phyloP scores from a whole-genome alignment of 2,888 invertebrate genomes.

The Ophonus ardosiacus region DNA sequence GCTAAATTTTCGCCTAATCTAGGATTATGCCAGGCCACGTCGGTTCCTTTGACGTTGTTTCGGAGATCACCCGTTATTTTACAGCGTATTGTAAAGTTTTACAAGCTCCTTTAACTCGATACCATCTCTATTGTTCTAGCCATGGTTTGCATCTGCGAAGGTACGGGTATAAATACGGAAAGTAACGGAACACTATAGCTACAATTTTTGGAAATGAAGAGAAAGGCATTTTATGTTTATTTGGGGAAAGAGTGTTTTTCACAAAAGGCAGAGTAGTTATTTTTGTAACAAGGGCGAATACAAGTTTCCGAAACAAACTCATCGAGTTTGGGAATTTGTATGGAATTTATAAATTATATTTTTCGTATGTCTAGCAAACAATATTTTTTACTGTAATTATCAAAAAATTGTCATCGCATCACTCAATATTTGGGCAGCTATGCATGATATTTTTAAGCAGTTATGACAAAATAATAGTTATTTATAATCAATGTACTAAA shows the following conservation, averaged over 20 bases:
- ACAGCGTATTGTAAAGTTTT: constrained; percentile 55
- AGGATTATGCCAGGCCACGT: constrained; percentile 43
- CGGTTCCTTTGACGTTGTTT: constrained; percentile 46
- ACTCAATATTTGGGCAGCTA: too few species aligned
- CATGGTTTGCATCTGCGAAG: constrained; percentile 8
- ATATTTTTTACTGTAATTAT: too few species aligned
- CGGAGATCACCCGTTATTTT: constrained; percentile 43
- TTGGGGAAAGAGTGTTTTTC: background rate
- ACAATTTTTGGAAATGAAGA: background rate
- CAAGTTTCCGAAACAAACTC: too few species aligned
- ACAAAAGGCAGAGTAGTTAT: background rate
- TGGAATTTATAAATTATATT: too few species aligned
- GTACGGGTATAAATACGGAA: background rate
- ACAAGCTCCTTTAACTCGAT: constrained; percentile 49
- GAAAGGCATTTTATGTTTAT: background rate
- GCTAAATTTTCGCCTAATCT: constrained; percentile 47
- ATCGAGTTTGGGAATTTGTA: too few species aligned
- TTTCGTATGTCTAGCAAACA: too few species aligned
- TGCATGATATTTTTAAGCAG: too few species aligned
- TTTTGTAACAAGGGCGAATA: background rate
- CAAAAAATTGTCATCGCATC: too few species aligned
- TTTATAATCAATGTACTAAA: too few species aligned
- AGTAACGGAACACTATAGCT: background rate
- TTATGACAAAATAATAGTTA: too few species aligned
- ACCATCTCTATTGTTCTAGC: constrained; percentile 39